Evolutionary conservation across 2,113 vertebrate species (phyloP).

Genomic region (Isichthys henryi): DNA sequence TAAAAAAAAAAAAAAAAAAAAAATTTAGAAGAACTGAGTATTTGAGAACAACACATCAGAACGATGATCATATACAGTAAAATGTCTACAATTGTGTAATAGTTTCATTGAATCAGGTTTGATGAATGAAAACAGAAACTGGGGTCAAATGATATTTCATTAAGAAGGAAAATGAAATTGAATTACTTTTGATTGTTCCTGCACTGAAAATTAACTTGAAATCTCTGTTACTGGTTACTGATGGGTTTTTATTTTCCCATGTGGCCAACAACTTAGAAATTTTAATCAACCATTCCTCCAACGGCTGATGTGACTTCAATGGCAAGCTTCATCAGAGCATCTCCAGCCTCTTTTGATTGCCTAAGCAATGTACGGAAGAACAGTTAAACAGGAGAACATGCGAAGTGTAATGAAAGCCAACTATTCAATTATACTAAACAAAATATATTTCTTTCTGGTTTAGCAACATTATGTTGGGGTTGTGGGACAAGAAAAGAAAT

Average conservation of each 20-base stretch:
- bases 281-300: background rate
- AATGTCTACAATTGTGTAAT: background rate
- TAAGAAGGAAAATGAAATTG: background rate
- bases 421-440: background rate
- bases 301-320: background rate
- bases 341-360: background rate
- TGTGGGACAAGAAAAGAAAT: background rate
- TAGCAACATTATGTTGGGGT: background rate
- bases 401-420: background rate
- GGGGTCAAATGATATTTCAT: background rate
- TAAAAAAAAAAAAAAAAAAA: background rate
- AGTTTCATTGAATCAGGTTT: background rate
- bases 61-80: background rate
- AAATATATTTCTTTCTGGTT: background rate
- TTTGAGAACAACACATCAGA: background rate
- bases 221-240: background rate
- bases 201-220: background rate
- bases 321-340: background rate
- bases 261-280: background rate
- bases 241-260: background rate
- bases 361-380: no score
- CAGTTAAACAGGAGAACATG: background rate
- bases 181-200: background rate
- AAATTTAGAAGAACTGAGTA: background rate
- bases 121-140: background rate